Evolutionary conservation across 2,797 vertebrate genomes (phyloP).

Genomic region (Sternarchorhynchus goeldii): DNA sequence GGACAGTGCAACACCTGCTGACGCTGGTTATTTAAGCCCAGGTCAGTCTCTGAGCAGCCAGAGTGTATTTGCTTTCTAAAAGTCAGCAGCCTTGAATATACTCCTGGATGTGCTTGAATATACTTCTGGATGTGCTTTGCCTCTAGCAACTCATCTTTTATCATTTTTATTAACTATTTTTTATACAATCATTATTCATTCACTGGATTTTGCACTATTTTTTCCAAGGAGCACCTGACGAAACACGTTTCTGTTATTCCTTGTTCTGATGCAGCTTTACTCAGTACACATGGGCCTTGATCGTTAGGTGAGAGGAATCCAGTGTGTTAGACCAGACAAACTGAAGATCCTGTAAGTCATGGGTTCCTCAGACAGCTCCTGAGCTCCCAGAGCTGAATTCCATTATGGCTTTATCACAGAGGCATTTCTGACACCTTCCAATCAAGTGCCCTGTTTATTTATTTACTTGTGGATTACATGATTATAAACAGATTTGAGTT

Average conservation of each 20-base stretch:
- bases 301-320: too few species aligned
- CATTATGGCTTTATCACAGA: too few species aligned
- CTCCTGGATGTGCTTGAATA: slow-evolving; percentile 13
- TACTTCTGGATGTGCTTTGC: slow-evolving; percentile 2
- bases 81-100: slow-evolving; percentile 4
- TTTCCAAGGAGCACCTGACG: neutral
- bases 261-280: too few species aligned
- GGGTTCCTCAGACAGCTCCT: too few species aligned
- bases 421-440: neutral
- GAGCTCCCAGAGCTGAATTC: too few species aligned
- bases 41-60: slow-evolving; percentile 10
- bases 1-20: neutral
- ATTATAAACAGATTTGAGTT: neutral
- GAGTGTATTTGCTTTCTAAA: neutral
- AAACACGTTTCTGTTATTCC: neutral
- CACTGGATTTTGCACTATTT: neutral
- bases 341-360: too few species aligned
- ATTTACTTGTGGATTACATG: neutral
- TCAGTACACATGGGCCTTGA: too few species aligned
- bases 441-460: neutral
- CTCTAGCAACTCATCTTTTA: neutral
- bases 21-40: neutral
- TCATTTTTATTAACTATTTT: neutral
- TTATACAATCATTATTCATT: slow-evolving; percentile 6
- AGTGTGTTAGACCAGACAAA: too few species aligned